These are phyloP conservation scores for Crocidura indochinensis DNA, from an alignment of 2,797 vertebrate genomes.

Conservation along the genomic window DNA sequence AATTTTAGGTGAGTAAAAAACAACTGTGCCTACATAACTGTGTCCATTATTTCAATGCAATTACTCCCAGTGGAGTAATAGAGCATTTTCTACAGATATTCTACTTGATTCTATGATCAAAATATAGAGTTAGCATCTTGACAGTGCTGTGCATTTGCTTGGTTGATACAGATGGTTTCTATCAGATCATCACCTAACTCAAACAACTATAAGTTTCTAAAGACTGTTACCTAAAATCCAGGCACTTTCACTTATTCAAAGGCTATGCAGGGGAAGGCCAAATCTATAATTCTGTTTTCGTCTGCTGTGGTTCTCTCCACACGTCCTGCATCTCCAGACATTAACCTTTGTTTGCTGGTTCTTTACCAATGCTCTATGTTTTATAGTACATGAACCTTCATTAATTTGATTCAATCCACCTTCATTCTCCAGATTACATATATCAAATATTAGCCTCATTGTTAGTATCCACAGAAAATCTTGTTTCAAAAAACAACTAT, in stretches of 20 bases:
- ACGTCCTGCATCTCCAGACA: accelerated
- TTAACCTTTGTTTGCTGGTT: neutral
- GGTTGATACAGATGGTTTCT: slow-evolving; percentile 8
- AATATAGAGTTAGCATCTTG: neutral
- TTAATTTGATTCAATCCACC: neutral
- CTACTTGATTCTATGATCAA: neutral
- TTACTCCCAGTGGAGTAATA: neutral
- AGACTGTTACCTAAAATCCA: neutral
- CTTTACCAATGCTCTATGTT: neutral
- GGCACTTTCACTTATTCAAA: neutral
- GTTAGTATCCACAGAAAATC: neutral
- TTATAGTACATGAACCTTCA: neutral
- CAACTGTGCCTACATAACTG: neutral
- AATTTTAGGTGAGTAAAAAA: neutral
- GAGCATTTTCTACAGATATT: neutral
- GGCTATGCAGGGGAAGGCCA: neutral
- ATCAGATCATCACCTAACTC: neutral
- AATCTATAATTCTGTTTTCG: neutral
- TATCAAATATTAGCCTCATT: neutral
- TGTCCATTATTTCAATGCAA: neutral
- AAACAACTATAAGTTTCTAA: neutral
- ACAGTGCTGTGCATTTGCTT: neutral
- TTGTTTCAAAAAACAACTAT: neutral
- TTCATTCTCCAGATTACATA: neutral
- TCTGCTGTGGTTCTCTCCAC: neutral